Conservation (phyloP, 2,797 vertebrate genomes). For the Cichlasoma orientale region DNA sequence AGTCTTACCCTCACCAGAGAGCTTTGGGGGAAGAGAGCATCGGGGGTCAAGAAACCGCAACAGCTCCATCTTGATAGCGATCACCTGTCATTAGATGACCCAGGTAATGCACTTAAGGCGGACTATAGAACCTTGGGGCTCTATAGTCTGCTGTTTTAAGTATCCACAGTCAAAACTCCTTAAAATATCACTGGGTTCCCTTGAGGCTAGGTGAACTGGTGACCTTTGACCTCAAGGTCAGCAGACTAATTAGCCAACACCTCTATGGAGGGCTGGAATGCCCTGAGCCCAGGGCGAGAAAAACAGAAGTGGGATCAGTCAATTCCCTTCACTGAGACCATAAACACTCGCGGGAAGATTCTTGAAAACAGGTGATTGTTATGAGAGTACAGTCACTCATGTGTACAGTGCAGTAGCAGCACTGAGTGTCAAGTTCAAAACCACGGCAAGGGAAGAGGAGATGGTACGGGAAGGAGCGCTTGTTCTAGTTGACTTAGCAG, state of each 20-base stretch:
- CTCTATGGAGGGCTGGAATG: conserved; percentile 74
- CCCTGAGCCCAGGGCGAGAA: conserved; percentile 56
- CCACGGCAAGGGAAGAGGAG: conserved; percentile 16
- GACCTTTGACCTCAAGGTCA: conserved; percentile 74
- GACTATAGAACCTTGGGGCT: conserved; percentile 43
- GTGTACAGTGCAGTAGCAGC: background rate
- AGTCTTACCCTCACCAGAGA: conserved; percentile 34
- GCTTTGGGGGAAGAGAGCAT: conserved; percentile 27
- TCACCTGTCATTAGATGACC: conserved; percentile 70
- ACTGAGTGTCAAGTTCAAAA: conserved; percentile 26
- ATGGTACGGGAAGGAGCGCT: background rate
- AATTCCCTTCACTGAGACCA: conserved; percentile 43
- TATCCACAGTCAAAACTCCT: conserved; percentile 70
- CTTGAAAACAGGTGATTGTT: conserved; percentile 56
- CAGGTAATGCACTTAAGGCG: conserved; percentile 64
- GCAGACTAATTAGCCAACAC: conserved; percentile 81
- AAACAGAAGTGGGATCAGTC: conserved; percentile 57
- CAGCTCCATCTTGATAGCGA: conserved; percentile 59
- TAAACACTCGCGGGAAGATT: conserved; percentile 48
- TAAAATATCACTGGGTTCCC: conserved; percentile 73
- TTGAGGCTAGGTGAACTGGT: conserved; percentile 57
- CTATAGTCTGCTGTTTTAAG: conserved; percentile 63
- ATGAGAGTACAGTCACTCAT: conserved; percentile 28
- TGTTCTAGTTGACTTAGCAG: conserved; percentile 3
- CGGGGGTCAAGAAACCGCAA: conserved; percentile 44